A percentile compares a stretch with the other conserved stretches of the same genome.
These are phyloP conservation scores for Axis porcinus DNA, from an alignment of 2,113 vertebrate genomes.

Conservation along the genomic window DNA sequence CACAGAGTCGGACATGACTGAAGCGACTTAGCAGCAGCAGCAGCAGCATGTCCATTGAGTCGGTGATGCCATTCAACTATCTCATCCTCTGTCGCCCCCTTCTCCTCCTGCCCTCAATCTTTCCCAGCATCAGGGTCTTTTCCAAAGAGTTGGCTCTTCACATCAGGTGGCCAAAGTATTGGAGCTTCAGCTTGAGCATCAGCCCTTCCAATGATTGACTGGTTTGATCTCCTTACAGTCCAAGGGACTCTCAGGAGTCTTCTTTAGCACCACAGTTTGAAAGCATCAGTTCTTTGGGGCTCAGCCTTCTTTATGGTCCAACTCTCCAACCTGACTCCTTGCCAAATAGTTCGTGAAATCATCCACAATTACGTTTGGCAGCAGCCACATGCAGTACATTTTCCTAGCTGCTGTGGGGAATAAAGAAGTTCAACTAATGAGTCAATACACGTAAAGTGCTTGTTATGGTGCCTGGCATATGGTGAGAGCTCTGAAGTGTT, in stretches of 20 bases:
- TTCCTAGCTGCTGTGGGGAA: background rate
- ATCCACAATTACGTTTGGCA: background rate
- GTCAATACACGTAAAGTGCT: background rate
- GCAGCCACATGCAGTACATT: background rate
- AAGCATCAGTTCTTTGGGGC: background rate
- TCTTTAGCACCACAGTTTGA: background rate
- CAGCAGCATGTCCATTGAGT: background rate
- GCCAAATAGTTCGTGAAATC: background rate
- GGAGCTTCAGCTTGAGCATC: background rate
- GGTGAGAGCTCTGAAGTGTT: background rate
- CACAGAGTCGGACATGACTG: accelerated
- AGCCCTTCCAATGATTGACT: background rate
- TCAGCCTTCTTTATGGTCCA: background rate
- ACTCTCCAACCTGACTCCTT: background rate
- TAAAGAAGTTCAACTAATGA: slow-evolving; percentile 2
- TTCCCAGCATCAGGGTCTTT: background rate
- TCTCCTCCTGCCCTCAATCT: background rate
- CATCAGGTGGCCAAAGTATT: background rate
- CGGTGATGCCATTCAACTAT: background rate
- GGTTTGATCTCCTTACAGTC: background rate
- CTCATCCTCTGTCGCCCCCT: background rate
- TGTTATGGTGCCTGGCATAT: background rate
- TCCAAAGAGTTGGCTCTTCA: background rate
- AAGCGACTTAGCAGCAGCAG: background rate
- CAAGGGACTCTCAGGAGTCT: background rate